These are phyloP conservation scores for Cassiopea xamachana DNA, from an alignment of 30 jellyfish, hydroid and myxozoan species.

Conservation along the genomic window DNA sequence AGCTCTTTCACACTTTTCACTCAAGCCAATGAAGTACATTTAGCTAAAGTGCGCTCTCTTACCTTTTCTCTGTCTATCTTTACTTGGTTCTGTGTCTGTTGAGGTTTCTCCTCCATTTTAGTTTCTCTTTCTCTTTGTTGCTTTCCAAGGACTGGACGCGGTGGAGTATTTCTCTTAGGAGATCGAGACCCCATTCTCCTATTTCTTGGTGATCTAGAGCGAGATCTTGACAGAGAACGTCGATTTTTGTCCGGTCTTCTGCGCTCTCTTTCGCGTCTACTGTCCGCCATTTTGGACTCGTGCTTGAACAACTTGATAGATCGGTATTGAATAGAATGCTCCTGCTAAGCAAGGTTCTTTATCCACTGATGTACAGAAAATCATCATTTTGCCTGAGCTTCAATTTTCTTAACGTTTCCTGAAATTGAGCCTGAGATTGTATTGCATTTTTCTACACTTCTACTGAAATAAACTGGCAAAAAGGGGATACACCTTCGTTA, in stretches of 20 bases:
- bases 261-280: slow-evolving; percentile 61
- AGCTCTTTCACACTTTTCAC: too few species aligned
- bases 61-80: slow-evolving; percentile 90
- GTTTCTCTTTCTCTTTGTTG: slow-evolving; percentile 39
- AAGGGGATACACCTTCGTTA: too few species aligned
- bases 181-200: slow-evolving; percentile 41
- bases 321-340: slow-evolving; percentile 4
- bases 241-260: slow-evolving; percentile 52
- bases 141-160: slow-evolving; percentile 44
- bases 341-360: not conserved
- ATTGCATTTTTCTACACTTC: too few species aligned
- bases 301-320: not conserved
- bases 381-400: too few species aligned
- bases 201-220: slow-evolving; percentile 63
- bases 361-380: too few species aligned
- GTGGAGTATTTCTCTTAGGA: slow-evolving; percentile 45
- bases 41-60: not conserved
- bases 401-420: too few species aligned
- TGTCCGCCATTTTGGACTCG: slow-evolving; percentile 63
- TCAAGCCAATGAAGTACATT: too few species aligned
- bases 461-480: too few species aligned
- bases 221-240: slow-evolving; percentile 56
- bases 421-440: too few species aligned
- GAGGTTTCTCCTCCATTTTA: slow-evolving; percentile 10
- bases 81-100: slow-evolving; percentile 4